Percentiles rank a stretch among this genome's conserved stretches.
phyloP scores from a whole-genome alignment of 2,113 vertebrate genomes.

The Daubentonia madagascariensis region DNA sequence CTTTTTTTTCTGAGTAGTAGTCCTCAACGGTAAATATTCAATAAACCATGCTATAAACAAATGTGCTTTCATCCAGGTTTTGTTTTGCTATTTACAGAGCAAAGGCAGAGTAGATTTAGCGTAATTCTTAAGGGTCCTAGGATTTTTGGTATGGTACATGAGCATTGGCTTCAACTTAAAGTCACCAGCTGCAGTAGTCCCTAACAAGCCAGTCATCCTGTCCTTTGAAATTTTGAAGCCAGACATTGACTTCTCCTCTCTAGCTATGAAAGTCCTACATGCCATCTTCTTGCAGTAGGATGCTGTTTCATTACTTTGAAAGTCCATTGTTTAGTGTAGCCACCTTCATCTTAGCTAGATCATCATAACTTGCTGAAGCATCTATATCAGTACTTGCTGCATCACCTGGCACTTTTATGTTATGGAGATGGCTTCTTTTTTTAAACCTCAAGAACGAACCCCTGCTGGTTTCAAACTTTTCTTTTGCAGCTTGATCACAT shows the following conservation, averaged over 20 bases:
- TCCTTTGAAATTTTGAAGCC: background rate
- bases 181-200: background rate
- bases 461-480: background rate
- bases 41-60: background rate
- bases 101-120: background rate
- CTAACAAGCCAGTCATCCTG: background rate
- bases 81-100: background rate
- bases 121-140: background rate
- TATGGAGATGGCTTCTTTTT: background rate
- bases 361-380: background rate
- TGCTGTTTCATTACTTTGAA: background rate
- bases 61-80: background rate
- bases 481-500: background rate
- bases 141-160: background rate
- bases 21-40: background rate
- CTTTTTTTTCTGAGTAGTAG: background rate
- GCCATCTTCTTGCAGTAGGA: background rate
- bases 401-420: background rate
- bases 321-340: background rate
- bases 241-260: background rate
- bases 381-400: background rate
- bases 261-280: background rate
- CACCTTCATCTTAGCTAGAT: background rate
- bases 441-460: background rate
- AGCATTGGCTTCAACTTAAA: background rate